Evolutionary conservation across 2,113 vertebrate genomes (phyloP).

Genomic region (Pomatostomus ruficeps): DNA sequence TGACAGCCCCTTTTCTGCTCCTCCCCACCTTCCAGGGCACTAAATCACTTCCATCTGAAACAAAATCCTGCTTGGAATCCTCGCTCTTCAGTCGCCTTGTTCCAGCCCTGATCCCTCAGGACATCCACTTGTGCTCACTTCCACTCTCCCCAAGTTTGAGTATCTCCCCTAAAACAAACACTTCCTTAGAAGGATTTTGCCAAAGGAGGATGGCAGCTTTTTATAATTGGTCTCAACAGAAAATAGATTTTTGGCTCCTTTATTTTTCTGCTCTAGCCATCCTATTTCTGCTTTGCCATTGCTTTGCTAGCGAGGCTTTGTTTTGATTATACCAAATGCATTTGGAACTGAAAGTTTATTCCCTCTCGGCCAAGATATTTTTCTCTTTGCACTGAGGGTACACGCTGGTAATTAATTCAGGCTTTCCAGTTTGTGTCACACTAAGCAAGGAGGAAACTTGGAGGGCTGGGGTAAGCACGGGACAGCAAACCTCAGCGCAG

Average conservation of each 20-base stretch:
- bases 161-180: background rate
- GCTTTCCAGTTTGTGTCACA: background rate
- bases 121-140: background rate
- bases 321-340: background rate
- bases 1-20: background rate
- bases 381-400: background rate
- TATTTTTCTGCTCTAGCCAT: background rate
- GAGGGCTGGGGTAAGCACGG: background rate
- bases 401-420: background rate
- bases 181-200: background rate
- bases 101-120: background rate
- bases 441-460: background rate
- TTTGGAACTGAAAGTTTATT: constrained; percentile 21
- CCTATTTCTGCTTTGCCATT: background rate
- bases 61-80: background rate
- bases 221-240: background rate
- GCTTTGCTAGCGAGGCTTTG: background rate
- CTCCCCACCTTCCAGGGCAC: background rate
- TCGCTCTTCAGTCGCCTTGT: accelerated
- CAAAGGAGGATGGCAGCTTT: background rate
- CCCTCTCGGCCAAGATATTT: constrained; percentile 13
- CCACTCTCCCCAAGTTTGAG: background rate
- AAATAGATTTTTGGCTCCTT: background rate
- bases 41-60: background rate
- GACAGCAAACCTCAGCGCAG: background rate